Base-by-base conservation (phyloP, 53 echinoderm and acorn worm species). In the Luidia sarsii region DNA sequence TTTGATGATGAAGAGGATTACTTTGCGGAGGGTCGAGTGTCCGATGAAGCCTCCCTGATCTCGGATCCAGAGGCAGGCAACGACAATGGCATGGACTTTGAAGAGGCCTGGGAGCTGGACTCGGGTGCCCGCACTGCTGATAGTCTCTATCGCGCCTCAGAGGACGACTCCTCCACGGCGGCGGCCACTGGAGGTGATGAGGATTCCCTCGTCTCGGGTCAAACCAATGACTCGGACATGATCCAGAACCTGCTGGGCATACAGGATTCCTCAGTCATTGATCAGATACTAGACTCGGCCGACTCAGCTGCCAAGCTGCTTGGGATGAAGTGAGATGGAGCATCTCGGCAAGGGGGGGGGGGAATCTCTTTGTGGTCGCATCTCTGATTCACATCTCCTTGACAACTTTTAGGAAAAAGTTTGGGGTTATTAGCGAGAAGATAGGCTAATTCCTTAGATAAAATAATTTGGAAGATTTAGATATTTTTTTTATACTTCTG, bases 221-320 rank as follows among this genome's bases (percentile, higher is more conserved):
- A 71, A 23, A 68, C 85, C 15, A 73, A 84, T 24, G 82, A 99
- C 62, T 85, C 84, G 15, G 99, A 99, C 73, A 94, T 94, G 64
- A 99, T 99, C 48, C 85, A 91, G 80, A 91, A 99, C 53, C 84
- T 99, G 3, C 79, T 99, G 3, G 99, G 99, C 4, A 93, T 97
- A 80, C 89, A 90, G 32, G 99, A 97, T 48, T 89, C 99, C 0
- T 97, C 99, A 0, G 91, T 94, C 10, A 71, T 97, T 15, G 99
- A 97, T 70, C 91, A 97, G 82, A 89, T 97, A 87, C 60, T 97
- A 53, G 99, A 97, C 49, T 94, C 99, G 50, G 87, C 91, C 3
- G 99, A 97, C 54, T 97, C 93, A 19, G 99, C 99, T 71, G 95
- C 95, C 24, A 89, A 94, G 34, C 83, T 97, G 4, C 71, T 97